Evolutionary conservation across 2,888 invertebrate genomes (phyloP), one percentile per base, ranked within the genome.

Genomic region (Oscheius sp.): DNA sequence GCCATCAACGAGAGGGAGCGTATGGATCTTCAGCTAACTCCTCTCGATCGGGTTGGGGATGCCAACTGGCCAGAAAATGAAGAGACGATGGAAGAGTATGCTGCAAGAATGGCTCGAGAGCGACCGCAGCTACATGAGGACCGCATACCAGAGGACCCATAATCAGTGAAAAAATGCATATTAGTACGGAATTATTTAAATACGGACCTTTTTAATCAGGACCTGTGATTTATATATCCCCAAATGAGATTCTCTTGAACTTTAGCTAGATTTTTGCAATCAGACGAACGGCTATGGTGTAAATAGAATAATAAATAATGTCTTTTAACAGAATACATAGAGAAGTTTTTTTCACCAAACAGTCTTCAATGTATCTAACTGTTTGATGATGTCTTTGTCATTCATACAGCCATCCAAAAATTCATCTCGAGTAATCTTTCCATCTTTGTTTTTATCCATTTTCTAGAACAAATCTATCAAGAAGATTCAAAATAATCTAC

Each of bases 21-120:
- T 9, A 14, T 44, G 5, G 47, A 68, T 20, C 57, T 73, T 8
- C 73, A 68, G 24, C 49, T 73, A 8, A 68, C 66, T 41, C 66
- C 73, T 3, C 61, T 70, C 56, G 73, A 73, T 50, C 44, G 73
- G 47, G 62, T 73, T 9, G 73, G 51, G 2, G 71, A 73, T 45
- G 73, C 73, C 38, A 59, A 59, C 28, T 59, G 59, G 59, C 24
- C 59, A 8, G 59, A 59, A 36, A 38, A 57, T 26, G 57, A 57
- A 26, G 47, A 47, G 20, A 47, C 20, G 22, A 26, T n/a, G n/a
- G n/a, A n/a, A n/a, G n/a, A n/a, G n/a, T n/a, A n/a, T n/a, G n/a
- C n/a, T n/a, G n/a, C n/a, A n/a, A n/a, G n/a, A n/a, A n/a, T n/a
- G n/a, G n/a, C n/a, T n/a, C n/a, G n/a, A n/a, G n/a, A n/a, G n/a